phyloP scores from a whole-genome alignment of 2,113 vertebrate genomes.

The Oncorhynchus clarkii region DNA sequence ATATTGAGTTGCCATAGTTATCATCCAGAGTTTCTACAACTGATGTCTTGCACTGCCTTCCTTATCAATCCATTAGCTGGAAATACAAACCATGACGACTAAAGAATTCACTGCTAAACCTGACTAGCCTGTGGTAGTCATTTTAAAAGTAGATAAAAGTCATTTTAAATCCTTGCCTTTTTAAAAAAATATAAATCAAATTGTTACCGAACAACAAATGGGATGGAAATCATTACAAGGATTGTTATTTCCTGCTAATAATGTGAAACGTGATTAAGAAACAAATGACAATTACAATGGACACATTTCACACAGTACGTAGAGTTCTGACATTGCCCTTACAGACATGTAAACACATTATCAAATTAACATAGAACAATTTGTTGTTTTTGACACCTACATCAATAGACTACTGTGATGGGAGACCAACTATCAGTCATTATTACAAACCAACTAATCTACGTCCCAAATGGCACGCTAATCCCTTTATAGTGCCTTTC shows the following conservation, averaged over 20 bases:
- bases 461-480: not conserved
- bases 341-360: constrained; percentile 36
- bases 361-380: constrained; percentile 31
- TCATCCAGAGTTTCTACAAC: constrained; percentile 78
- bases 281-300: constrained; percentile 44
- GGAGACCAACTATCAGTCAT: constrained; percentile 26
- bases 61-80: constrained; percentile 68
- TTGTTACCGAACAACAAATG: not conserved
- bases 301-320: constrained; percentile 34
- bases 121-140: constrained; percentile 56
- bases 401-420: constrained; percentile 35
- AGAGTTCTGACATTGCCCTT: constrained; percentile 32
- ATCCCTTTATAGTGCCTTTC: no score
- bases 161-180: constrained; percentile 5
- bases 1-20: constrained; percentile 34
- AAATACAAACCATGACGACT: constrained; percentile 82
- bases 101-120: constrained; percentile 81
- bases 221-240: not conserved
- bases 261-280: constrained; percentile 36
- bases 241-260: not conserved
- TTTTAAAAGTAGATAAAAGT: constrained; percentile 66
- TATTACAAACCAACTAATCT: constrained; percentile 28
- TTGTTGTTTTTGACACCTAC: constrained; percentile 43
- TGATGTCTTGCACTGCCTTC: constrained; percentile 61
- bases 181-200: not conserved